Conservation (phyloP, 2,888 invertebrate species). For the Terebella lapidaria region DNA sequence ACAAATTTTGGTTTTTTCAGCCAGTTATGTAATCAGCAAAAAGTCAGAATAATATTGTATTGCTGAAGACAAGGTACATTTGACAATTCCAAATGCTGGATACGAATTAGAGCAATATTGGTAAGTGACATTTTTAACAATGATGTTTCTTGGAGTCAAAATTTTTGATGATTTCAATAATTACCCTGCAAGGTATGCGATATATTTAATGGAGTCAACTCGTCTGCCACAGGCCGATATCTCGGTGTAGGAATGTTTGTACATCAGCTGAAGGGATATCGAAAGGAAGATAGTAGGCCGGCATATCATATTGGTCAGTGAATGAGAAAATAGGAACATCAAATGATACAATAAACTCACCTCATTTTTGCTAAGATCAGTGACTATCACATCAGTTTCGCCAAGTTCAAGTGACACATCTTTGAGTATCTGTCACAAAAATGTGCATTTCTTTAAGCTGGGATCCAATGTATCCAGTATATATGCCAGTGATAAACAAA, state of each 20-base stretch:
- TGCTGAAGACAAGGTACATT: no score
- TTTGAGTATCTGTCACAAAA: background rate
- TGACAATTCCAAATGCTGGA: no score
- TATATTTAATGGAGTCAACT: slow-evolving; percentile 58
- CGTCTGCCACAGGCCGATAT: slow-evolving; percentile 64
- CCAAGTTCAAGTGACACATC: slow-evolving; percentile 34
- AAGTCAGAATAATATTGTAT: background rate
- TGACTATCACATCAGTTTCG: slow-evolving; percentile 41
- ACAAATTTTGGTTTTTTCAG: no score
- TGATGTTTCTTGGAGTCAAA: no score
- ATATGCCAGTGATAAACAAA: no score
- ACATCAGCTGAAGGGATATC: slow-evolving; percentile 53
- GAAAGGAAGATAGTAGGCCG: background rate
- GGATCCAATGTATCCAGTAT: no score
- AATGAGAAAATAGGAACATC: background rate
- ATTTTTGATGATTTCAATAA: no score
- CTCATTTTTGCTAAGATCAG: slow-evolving; percentile 9
- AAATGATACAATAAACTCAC: background rate
- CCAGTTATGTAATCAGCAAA: background rate
- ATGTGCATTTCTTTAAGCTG: no score
- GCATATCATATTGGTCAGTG: background rate
- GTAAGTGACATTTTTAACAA: no score
- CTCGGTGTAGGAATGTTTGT: slow-evolving; percentile 63
- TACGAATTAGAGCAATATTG: no score
- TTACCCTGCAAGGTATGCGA: slow-evolving; percentile 65